Base-by-base conservation (phyloP, 1,140 invertebrate species). In the Mamestra configurata region DNA sequence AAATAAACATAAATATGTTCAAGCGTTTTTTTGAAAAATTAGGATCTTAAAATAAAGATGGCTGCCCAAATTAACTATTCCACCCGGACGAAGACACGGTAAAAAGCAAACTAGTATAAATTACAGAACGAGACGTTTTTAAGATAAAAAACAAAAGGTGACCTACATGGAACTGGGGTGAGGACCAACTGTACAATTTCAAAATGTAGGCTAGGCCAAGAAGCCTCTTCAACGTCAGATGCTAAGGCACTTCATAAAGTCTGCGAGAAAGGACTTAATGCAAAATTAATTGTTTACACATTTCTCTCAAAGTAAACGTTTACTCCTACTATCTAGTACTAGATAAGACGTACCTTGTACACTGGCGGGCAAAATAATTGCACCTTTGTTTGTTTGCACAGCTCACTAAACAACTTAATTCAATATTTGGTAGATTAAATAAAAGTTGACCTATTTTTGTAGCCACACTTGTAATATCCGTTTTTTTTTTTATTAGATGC, bases 251-350 rank as follows among this genome's bases (percentile, higher is more conserved):
- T 49, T 70, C 49, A 49, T 70, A 70, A 22, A 70, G n/a, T 46
- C 40, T 43, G 22, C 46, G 66, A 70, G 66, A 70, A 53, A 71
- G 68, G 68, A 71, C 68, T 71, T 24, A 71, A 71, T 71, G 68
- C 68, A 35, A 71, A 71, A 71, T 71, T 53, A 71, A 71, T 71
- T 71, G 68, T 71, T 71, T 71, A 53, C 43, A 53, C 68, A 71
- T 71, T 53, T 71, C 68, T 51, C 46, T 27, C 13, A 71, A 53
- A 53, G 46, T n/a, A 71, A 71, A 71, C 46, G 8, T 53, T 53
- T 53, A 18, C 27, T 27, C 15, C 24, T 53, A 27, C 68, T 71
- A 71, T 71, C 68, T 71, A 51, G 46, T 71, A 35, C 46, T 11
- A 53, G 24, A 71, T 53, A 71, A 35, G n/a, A 22, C 15, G n/a